Conservation (phyloP, 2,888 invertebrate species). For the Philaethria dido region DNA sequence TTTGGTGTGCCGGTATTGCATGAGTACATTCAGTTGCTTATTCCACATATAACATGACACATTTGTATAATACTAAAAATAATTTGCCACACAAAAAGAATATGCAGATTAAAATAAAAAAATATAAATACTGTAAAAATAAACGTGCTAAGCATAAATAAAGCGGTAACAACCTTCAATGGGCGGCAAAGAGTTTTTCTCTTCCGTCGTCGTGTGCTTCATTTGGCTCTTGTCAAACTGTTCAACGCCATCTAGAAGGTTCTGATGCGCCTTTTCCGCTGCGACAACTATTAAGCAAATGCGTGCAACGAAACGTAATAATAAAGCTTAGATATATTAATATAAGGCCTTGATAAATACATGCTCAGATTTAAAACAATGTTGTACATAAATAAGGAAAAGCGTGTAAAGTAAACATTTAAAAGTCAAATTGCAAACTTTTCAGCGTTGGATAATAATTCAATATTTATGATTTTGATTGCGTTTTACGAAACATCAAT, state of each 20-base stretch:
- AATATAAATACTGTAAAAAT: background rate
- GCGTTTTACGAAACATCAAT: slow-evolving; percentile 12
- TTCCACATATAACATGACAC: background rate
- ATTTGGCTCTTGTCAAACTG: slow-evolving; percentile 88
- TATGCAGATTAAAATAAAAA: background rate
- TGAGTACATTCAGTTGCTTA: background rate
- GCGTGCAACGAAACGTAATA: slow-evolving; percentile 65
- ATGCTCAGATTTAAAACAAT: slow-evolving; percentile 31
- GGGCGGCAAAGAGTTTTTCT: slow-evolving; percentile 90
- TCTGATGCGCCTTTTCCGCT: slow-evolving; percentile 89
- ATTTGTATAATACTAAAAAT: background rate
- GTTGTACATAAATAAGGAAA: slow-evolving; percentile 33
- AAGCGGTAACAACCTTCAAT: slow-evolving; percentile 84
- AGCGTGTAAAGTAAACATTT: slow-evolving; percentile 33
- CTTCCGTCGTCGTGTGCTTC: slow-evolving; percentile 89
- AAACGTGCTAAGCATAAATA: slow-evolving; percentile 45
- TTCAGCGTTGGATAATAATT: slow-evolving; percentile 23
- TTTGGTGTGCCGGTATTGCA: background rate
- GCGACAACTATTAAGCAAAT: slow-evolving; percentile 85
- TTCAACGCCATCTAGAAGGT: slow-evolving; percentile 88
- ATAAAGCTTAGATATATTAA: slow-evolving; percentile 49
- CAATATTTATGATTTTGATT: slow-evolving; percentile 15
- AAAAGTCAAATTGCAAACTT: slow-evolving; percentile 6
- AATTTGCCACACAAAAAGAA: background rate
- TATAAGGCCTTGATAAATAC: slow-evolving; percentile 20